phyloP scores from a whole-genome alignment of 2,797 vertebrate species.

The Delichon dasypus region DNA sequence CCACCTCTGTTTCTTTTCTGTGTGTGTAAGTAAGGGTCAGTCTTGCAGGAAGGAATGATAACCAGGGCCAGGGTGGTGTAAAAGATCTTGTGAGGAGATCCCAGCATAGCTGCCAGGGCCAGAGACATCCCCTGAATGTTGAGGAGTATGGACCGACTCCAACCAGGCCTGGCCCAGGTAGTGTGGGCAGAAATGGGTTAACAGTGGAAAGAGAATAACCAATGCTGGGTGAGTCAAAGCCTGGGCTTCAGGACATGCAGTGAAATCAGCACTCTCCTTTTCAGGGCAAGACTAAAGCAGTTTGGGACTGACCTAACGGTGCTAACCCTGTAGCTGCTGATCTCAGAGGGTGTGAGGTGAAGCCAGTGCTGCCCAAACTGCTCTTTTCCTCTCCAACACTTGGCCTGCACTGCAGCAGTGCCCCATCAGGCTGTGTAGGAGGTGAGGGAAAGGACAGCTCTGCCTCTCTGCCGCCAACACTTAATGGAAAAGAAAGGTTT shows the following conservation, averaged over 20 bases:
- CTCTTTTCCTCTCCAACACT: neutral
- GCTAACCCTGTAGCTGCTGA: neutral
- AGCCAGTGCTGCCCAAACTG: neutral
- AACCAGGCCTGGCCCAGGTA: neutral
- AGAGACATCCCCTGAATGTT: accelerated
- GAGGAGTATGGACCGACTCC: neutral
- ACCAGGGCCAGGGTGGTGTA: neutral
- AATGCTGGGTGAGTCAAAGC: neutral
- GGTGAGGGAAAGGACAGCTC: neutral
- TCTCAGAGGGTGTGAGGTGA: neutral
- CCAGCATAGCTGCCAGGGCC: neutral
- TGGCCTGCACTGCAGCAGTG: neutral
- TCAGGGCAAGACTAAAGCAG: neutral
- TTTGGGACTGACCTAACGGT: neutral
- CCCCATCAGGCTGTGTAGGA: neutral
- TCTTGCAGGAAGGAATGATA: neutral
- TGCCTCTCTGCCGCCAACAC: neutral
- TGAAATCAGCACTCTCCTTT: neutral
- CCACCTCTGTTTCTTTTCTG: neutral
- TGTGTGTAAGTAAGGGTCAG: neutral
- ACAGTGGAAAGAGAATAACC: neutral
- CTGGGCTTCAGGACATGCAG: neutral
- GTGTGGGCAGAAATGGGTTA: neutral
- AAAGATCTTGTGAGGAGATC: neutral
- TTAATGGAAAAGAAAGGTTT: neutral